Percentiles rank a stretch among this genome's conserved stretches.
Conservation (phyloP, 2,113 vertebrate species). For the Pteropus alecto region DNA sequence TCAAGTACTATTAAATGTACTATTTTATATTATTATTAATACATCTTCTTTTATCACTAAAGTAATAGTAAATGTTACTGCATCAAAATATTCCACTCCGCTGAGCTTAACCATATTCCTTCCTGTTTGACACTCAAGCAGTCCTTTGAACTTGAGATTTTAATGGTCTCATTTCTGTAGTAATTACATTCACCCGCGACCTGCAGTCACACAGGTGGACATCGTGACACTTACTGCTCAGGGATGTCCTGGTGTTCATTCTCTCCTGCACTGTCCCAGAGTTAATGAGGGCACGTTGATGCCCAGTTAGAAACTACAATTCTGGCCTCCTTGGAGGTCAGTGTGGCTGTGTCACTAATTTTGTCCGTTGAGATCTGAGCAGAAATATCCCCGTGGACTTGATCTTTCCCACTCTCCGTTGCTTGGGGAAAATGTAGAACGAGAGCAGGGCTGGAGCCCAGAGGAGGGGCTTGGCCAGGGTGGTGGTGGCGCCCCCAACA, state of each 20-base stretch:
- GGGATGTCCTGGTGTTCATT: too few relatives aligned
- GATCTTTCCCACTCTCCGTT: not conserved
- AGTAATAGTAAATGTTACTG: not conserved
- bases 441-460: not conserved
- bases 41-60: not conserved
- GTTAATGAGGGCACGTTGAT: not conserved
- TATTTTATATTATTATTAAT: not conserved
- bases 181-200: not conserved
- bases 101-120: not conserved
- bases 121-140: not conserved
- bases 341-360: not conserved
- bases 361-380: not conserved
- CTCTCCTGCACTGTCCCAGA: fast-evolving
- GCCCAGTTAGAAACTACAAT: not conserved
- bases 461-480: too few relatives aligned
- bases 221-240: fast-evolving
- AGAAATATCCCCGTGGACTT: not conserved
- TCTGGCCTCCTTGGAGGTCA: not conserved
- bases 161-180: not conserved
- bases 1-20: not conserved
- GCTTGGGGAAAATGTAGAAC: fast-evolving
- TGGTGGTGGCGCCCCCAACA: fast-evolving
- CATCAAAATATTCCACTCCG: not conserved
- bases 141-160: not conserved
- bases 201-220: not conserved